These are phyloP conservation scores for Didymodactylos carnosus DNA, from an alignment of 2,888 invertebrate species.

Conservation along the genomic window DNA sequence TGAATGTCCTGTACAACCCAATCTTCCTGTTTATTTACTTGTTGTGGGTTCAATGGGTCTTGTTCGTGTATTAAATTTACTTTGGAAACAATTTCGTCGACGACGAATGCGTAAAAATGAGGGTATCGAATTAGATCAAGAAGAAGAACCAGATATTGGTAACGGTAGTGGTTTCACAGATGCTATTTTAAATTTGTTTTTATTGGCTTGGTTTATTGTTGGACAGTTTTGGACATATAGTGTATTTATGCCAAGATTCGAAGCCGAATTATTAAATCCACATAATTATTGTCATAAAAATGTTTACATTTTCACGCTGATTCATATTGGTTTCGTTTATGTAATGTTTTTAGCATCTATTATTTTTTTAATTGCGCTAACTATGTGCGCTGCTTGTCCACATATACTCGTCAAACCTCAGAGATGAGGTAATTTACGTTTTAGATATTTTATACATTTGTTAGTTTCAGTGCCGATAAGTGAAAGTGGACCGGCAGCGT, in stretches of 20 bases:
- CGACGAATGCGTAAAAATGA: conserved; percentile 26
- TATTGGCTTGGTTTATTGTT: conserved; percentile 53
- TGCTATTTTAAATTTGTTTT: conserved; percentile 46
- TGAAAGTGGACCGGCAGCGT: too few relatives aligned
- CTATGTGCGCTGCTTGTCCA: background rate
- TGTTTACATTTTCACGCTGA: background rate
- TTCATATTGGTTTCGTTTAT: background rate
- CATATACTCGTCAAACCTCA: background rate
- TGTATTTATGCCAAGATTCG: conserved; percentile 56
- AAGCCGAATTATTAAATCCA: conserved; percentile 51
- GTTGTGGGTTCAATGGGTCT: conserved; percentile 57
- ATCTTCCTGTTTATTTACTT: conserved; percentile 59
- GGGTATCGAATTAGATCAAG: conserved; percentile 22
- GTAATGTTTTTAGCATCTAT: background rate
- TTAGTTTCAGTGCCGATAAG: too few relatives aligned
- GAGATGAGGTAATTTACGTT: too few relatives aligned
- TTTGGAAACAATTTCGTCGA: conserved; percentile 46
- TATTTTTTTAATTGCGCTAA: background rate
- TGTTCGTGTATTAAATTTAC: conserved; percentile 42
- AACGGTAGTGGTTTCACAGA: conserved; percentile 43
- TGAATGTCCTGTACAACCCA: conserved; percentile 56
- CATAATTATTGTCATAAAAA: conserved; percentile 41
- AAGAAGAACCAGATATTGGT: conserved; percentile 13
- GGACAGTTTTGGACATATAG: conserved; percentile 61
- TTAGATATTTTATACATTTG: too few relatives aligned